These are phyloP conservation scores for Heterodera filipjevi DNA, from an alignment of 2,888 invertebrate genomes.

Conservation along the genomic window DNA sequence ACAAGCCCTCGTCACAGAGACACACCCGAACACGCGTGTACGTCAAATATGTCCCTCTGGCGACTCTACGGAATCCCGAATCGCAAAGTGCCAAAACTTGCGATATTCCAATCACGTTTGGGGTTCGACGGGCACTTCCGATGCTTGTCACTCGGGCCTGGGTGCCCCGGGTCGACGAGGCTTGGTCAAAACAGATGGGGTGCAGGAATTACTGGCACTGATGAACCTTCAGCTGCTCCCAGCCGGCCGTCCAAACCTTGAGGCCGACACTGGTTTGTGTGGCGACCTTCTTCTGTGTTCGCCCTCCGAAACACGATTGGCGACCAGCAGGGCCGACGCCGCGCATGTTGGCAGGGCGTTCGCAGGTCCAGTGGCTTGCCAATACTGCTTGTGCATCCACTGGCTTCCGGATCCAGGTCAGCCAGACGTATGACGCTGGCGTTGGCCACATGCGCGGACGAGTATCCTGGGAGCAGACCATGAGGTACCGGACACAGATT, in stretches of 20 bases:
- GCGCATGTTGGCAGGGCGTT: neutral
- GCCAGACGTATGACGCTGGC: neutral
- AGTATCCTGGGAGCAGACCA: neutral
- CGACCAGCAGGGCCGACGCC: neutral
- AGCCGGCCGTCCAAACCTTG: neutral
- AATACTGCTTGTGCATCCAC: neutral
- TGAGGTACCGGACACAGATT: neutral
- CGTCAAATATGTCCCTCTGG: neutral
- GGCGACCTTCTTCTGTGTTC: neutral
- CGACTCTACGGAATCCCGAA: neutral
- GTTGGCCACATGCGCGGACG: neutral
- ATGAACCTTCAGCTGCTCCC: slow-evolving; percentile 1
- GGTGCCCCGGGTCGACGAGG: neutral
- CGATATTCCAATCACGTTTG: slow-evolving; percentile 8
- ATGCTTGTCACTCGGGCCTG: neutral
- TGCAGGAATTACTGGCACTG: neutral
- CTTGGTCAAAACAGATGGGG: neutral
- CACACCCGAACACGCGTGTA: slow-evolving; percentile 4
- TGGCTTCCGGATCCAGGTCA: slow-evolving; percentile 8
- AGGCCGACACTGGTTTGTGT: neutral
- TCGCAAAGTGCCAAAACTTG: slow-evolving; percentile 9
- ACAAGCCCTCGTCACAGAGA: neutral
- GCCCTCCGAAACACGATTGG: slow-evolving; percentile 9
- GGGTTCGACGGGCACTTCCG: neutral
- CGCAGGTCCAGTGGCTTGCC: neutral